Base-by-base conservation (phyloP, 2,888 invertebrate genomes). In the Craniophora ligustri region DNA sequence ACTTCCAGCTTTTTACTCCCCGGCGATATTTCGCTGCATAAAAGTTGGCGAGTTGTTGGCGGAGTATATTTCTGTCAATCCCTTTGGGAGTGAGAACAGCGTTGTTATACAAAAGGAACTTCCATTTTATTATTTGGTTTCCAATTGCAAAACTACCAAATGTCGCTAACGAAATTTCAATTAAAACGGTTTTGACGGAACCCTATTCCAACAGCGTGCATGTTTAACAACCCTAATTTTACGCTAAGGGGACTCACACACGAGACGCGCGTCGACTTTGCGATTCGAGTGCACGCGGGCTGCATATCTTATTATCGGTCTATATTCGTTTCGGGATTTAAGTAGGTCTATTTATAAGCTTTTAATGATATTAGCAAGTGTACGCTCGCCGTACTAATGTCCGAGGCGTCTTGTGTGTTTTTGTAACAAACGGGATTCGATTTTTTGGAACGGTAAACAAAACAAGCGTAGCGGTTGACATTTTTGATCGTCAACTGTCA, bases 361-460 rank as follows among this genome's bases (percentile, higher is more conserved):
- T 76, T 75, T 74, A 79, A 79, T 73, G 70, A 75, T 76, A 78
- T 82, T 80, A 73, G 75, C 76, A 60, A 59, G 66, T 54, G 45
- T 72, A 71, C 64, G 66, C 45, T 65, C 60, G 67, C 66, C 69
- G 64, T 76, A 68, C 68, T 67, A 70, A 78, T 71, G 66, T 57
- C 39, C 51, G 36, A 50, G 42, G 44, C 70, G 66, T 62, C 67
- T 70, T 68, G 69, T 67, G 72, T 63, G 73, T 74, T 74, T 73
- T 66, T 66, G 46, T 63, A 70, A 64, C 65, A 56, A 54, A 47
- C 18, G 39, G 58, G 58, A 67, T 47, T 49, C 51, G 50, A n/a
- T n/a, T 40, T 56, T 47, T 45, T 36, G 32, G 50, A 66, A 56
- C 69, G 53, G 56, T 69, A 69, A 65, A 73, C 30, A n/a, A 1